Evolutionary conservation across 2,113 vertebrate species (phyloP), one percentile per base, ranked within the genome.

Genomic region (Odontesthes bonariensis): DNA sequence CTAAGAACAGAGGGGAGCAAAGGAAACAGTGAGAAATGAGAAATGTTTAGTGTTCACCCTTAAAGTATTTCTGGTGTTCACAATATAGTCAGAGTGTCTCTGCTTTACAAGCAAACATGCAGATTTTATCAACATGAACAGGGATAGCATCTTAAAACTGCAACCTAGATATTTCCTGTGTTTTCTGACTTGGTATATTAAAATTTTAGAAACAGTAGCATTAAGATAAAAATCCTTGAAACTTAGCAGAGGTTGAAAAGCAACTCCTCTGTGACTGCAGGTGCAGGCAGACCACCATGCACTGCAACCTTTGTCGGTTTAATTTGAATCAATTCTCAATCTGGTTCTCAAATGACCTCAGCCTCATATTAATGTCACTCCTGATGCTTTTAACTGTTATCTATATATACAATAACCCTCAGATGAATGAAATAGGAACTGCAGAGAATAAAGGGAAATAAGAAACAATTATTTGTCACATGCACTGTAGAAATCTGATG

Each of bases 1-100:
- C 33, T 65, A 23, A 55, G 51, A 23, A 73, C 72, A 84, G 57
- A 80, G 19, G 27, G 75, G 62, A 74, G 69, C 71, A 69, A 72
- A 71, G 33, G 20, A 67, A 40, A 47, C 5, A 47, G 35, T 38
- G 35, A 38, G 35, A 27, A 27, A 19, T 10, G 13, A 33, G 17
- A 66, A 5, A 17, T 60, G 27, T 54, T 54, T 46, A 44, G 35
- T 38, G 35, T 38, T 38, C 35, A 32, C 46, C 17, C 58, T 72
- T 55, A 69, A 12, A 70, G 68, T 1, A 61, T 14, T 56, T 11
- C 12, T n/a, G 57, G 14, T 40, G 64, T 32, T 53, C n/a, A 53
- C 23, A 53, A 22, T 22, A 23, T 53, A 53, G 52, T 20, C 57
- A 20, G 16, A 35, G 6, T 33, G 55, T 16, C n/a, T 23, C 10